Percentiles rank a stretch among this genome's conserved stretches.
These are phyloP conservation scores for Timema podura DNA, from an alignment of 2,888 invertebrate genomes.

Conservation along the genomic window DNA sequence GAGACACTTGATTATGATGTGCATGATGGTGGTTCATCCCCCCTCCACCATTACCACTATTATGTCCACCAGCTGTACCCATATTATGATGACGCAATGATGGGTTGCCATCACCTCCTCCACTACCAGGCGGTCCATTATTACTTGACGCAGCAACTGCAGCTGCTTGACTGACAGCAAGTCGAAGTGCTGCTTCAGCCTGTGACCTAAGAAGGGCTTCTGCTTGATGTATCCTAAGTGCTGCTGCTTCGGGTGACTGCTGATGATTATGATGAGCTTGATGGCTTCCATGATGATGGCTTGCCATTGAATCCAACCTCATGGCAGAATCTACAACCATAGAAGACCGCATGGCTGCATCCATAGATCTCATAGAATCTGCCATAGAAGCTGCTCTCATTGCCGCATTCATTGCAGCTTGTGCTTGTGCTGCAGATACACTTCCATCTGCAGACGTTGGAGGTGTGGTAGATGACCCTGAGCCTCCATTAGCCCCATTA, in stretches of 20 bases:
- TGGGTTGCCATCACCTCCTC: slow-evolving; percentile 52
- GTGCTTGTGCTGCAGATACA: slow-evolving; percentile 48
- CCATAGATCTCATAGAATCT: slow-evolving; percentile 46
- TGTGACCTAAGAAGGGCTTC: slow-evolving; percentile 79
- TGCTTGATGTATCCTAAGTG: slow-evolving; percentile 62
- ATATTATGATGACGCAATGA: slow-evolving; percentile 54
- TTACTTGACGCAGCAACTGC: slow-evolving; percentile 46
- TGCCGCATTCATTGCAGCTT: slow-evolving; percentile 53
- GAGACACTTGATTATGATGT: slow-evolving; percentile 52
- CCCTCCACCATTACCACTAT: slow-evolving; percentile 43
- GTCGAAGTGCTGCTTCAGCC: slow-evolving; percentile 76
- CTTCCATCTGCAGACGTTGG: slow-evolving; percentile 35
- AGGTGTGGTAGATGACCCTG: slow-evolving; percentile 22
- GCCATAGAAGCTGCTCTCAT: slow-evolving; percentile 58
- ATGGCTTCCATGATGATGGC: slow-evolving; percentile 43
- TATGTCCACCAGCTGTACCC: slow-evolving; percentile 17
- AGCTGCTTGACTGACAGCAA: slow-evolving; percentile 70
- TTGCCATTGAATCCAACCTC: slow-evolving; percentile 33
- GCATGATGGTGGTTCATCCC: slow-evolving; percentile 40
- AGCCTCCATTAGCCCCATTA: slow-evolving; percentile 22
- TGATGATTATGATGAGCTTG: slow-evolving; percentile 38
- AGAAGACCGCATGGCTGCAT: slow-evolving; percentile 48
- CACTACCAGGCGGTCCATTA: slow-evolving; percentile 43
- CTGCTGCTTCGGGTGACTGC: slow-evolving; percentile 43
- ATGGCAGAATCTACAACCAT: slow-evolving; percentile 46